Evolutionary conservation across 2,797 vertebrate species (phyloP).

Genomic region (Rhynchotus rufescens): DNA sequence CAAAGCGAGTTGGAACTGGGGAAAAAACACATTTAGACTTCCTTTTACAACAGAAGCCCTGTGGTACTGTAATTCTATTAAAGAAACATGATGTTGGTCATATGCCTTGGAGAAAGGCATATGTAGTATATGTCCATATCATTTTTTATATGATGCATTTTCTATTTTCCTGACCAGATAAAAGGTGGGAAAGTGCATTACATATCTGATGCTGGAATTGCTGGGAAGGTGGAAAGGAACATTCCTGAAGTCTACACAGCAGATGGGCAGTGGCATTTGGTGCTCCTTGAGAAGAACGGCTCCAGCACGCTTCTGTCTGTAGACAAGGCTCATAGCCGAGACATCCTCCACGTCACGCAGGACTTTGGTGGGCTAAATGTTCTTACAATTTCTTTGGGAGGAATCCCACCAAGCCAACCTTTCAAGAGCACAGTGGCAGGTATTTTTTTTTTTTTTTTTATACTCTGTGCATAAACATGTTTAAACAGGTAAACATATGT

Average conservation of each 20-base stretch:
- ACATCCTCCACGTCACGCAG: slow-evolving; percentile 89
- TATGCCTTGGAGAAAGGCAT: neutral
- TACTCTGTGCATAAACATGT: neutral
- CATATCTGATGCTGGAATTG: slow-evolving; percentile 90
- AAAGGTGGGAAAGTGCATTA: slow-evolving; percentile 94
- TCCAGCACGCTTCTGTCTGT: slow-evolving; percentile 85
- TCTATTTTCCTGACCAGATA: slow-evolving; percentile 78
- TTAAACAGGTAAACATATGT: neutral
- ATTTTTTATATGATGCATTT: accelerated
- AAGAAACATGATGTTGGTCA: neutral
- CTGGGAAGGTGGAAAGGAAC: slow-evolving; percentile 93
- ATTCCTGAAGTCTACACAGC: slow-evolving; percentile 86
- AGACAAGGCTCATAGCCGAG: slow-evolving; percentile 81
- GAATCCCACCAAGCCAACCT: slow-evolving; percentile 85
- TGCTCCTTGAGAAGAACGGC: slow-evolving; percentile 87
- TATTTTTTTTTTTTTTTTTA: slow-evolving; percentile 46
- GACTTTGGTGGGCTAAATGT: slow-evolving; percentile 93
- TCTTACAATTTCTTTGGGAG: slow-evolving; percentile 92
- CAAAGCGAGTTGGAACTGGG: neutral
- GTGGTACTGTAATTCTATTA: neutral
- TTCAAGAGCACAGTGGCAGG: slow-evolving; percentile 87
- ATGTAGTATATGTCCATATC: accelerated
- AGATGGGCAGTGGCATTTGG: slow-evolving; percentile 93
- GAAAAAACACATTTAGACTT: neutral
- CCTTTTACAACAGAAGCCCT: accelerated